Evolutionary conservation across 2,888 invertebrate species (phyloP).

Genomic region (Digitonthophagus gazella): DNA sequence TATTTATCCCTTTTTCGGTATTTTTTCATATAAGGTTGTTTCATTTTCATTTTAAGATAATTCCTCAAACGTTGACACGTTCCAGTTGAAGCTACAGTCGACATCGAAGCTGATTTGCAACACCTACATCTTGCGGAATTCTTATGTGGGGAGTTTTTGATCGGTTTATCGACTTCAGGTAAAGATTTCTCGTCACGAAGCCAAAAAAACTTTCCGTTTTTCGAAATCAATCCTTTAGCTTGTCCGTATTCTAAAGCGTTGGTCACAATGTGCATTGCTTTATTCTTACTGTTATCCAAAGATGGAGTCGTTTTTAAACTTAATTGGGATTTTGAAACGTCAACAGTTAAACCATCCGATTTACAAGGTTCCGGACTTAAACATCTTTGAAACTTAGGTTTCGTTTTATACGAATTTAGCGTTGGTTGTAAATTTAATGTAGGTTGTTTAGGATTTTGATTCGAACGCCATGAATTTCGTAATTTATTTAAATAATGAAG

Average conservation of each 20-base stretch:
- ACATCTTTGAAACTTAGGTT: no score
- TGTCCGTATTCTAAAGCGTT: slow-evolving; percentile 33
- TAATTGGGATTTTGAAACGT: not conserved
- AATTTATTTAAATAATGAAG: slow-evolving; percentile 32
- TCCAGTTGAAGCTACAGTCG: no score
- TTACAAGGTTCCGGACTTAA: no score
- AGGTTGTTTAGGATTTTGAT: not conserved
- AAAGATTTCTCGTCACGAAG: slow-evolving; percentile 13
- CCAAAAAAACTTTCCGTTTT: slow-evolving; percentile 32
- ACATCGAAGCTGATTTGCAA: no score
- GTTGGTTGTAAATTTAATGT: not conserved
- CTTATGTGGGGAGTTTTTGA: no score
- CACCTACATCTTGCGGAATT: no score
- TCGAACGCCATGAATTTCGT: slow-evolving; percentile 26
- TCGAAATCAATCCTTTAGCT: slow-evolving; percentile 31
- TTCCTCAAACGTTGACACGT: no score
- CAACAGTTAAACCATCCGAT: no score
- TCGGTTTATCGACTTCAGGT: not conserved
- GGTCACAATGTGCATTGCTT: slow-evolving; percentile 31
- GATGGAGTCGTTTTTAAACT: not conserved
- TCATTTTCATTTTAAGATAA: no score
- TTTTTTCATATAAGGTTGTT: no score
- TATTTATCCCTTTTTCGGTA: no score
- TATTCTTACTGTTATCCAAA: slow-evolving; percentile 13
- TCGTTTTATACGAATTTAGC: not conserved